Percentiles rank a stretch among this genome's conserved stretches.
Conservation (phyloP, 2,113 vertebrate genomes). For the Corythoichthys haematopterus region DNA sequence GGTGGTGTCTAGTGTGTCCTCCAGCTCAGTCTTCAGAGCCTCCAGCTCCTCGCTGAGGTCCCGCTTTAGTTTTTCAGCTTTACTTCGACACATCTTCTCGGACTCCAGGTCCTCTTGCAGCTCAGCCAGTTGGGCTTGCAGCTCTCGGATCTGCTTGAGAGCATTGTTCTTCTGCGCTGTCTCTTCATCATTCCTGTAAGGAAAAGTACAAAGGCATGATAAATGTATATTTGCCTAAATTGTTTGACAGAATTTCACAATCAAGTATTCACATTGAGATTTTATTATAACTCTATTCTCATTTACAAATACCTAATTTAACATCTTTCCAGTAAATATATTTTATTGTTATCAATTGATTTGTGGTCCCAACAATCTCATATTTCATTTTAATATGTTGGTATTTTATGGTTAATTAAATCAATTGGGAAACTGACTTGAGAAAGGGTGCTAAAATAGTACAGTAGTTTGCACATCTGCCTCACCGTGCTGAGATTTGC, state of each 20-base stretch:
- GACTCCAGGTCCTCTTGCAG: constrained; percentile 95
- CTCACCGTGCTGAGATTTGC: neutral
- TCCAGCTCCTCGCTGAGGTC: constrained; percentile 95
- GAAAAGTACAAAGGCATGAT: neutral
- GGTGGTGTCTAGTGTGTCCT: constrained; percentile 95
- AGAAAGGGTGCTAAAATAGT: neutral
- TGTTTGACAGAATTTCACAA: neutral
- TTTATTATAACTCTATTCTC: neutral
- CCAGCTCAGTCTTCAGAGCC: constrained; percentile 93
- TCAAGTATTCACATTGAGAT: neutral
- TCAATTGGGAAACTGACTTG: neutral
- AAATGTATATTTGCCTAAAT: neutral
- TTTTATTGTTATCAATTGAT: neutral
- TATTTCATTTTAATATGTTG: too few species aligned
- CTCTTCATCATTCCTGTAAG: constrained; percentile 86
- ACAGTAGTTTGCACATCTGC: neutral
- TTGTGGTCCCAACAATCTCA: neutral
- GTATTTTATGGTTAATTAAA: neutral
- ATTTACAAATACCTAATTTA: neutral
- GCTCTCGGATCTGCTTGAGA: constrained; percentile 86
- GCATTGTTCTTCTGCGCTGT: constrained; percentile 88
- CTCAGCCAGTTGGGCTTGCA: constrained; percentile 91
- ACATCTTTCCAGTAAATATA: neutral
- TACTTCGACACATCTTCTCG: constrained; percentile 86
- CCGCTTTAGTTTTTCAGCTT: constrained; percentile 94